These are phyloP conservation scores for Colossoma macropomum DNA, from an alignment of 2,113 vertebrate genomes.

Conservation along the genomic window DNA sequence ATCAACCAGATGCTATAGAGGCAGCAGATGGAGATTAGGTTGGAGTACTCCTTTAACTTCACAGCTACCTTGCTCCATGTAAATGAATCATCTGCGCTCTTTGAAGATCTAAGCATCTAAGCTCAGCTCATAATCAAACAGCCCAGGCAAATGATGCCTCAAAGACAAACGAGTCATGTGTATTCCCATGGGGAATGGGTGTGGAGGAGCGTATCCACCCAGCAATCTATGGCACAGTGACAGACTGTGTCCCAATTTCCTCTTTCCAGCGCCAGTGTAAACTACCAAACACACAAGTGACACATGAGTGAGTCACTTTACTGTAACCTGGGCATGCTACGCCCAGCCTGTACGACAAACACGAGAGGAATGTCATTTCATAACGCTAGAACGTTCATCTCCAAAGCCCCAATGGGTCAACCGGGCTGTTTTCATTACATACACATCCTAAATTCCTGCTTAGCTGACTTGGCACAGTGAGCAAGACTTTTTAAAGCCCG, in stretches of 20 bases:
- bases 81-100: background rate
- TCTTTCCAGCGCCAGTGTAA: background rate
- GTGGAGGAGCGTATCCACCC: background rate
- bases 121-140: conserved; percentile 2
- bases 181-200: conserved; percentile 7
- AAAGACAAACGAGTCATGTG: background rate
- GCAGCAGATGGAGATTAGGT: background rate
- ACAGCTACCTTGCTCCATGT: background rate
- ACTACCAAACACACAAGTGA: conserved; percentile 1
- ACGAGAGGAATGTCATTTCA: conserved; percentile 26
- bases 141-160: background rate
- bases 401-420: conserved; percentile 20
- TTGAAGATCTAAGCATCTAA: background rate
- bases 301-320: conserved; percentile 31
- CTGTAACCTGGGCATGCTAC: conserved; percentile 41
- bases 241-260: conserved; percentile 9
- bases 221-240: conserved; percentile 11
- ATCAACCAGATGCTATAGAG: background rate
- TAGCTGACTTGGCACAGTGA: conserved; percentile 43
- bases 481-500: conserved; percentile 23
- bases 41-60: background rate
- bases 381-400: conserved; percentile 40
- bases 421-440: conserved; percentile 38
- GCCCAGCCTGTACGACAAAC: conserved; percentile 25
- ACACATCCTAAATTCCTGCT: conserved; percentile 43